phyloP scores from a whole-genome alignment of 2,888 invertebrate species.

The Baronia brevicornis region DNA sequence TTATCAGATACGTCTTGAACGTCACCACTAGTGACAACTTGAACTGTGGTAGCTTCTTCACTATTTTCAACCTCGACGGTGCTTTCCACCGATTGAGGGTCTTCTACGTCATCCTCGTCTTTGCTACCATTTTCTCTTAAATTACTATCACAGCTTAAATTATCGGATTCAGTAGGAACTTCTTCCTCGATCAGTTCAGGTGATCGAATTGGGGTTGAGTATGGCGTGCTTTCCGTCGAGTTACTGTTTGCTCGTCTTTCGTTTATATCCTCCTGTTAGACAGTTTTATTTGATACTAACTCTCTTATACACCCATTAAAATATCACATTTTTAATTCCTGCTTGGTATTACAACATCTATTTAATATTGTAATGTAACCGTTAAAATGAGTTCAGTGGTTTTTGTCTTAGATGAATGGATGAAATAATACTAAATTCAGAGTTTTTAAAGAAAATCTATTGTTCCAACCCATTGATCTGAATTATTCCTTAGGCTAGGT shows the following conservation, averaged over 20 bases:
- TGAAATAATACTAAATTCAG: no score
- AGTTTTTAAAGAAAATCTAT: no score
- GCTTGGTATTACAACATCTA: no score
- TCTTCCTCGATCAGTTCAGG: slow-evolving; percentile 32
- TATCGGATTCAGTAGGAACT: slow-evolving; percentile 33
- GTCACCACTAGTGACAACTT: slow-evolving; percentile 16
- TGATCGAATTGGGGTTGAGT: slow-evolving; percentile 53
- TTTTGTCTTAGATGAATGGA: no score
- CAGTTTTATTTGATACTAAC: slow-evolving; percentile 46
- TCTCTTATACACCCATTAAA: slow-evolving; percentile 9
- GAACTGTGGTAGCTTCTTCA: slow-evolving; percentile 18
- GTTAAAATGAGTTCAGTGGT: no score
- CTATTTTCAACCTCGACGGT: slow-evolving; percentile 17
- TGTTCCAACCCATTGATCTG: no score
- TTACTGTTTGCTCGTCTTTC: slow-evolving; percentile 55
- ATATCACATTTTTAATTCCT: no score
- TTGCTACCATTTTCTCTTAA: slow-evolving; percentile 49
- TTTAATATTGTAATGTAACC: no score
- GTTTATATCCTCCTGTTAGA: slow-evolving; percentile 68
- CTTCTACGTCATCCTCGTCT: slow-evolving; percentile 70
- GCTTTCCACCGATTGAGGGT: slow-evolving; percentile 32
- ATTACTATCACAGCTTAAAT: slow-evolving; percentile 71
- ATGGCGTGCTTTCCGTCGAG: slow-evolving; percentile 56
- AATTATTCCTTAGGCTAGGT: no score
- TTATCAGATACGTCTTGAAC: slow-evolving; percentile 39